Evolutionary conservation across 2,888 invertebrate genomes (phyloP).

Genomic region (Aleiodes testaceus): DNA sequence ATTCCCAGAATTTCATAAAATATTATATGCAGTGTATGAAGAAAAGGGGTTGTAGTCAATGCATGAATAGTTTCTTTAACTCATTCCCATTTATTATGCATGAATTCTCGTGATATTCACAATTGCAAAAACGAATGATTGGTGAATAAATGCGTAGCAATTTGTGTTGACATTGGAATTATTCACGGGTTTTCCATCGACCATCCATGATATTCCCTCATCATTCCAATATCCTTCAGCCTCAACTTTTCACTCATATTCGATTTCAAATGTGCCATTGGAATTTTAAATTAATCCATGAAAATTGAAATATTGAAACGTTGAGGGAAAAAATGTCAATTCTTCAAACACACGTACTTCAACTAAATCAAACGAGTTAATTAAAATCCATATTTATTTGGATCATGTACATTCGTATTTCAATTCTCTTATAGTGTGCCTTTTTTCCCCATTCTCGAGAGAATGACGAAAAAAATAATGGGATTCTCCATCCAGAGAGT

Average conservation of each 20-base stretch:
- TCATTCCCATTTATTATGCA: slow-evolving; percentile 9
- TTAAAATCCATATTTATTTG: no score
- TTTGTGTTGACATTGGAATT: background rate
- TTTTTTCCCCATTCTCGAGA: no score
- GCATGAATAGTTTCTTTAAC: slow-evolving; percentile 4
- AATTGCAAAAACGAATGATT: background rate
- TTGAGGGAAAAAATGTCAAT: no score
- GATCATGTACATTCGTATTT: no score
- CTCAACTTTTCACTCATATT: background rate
- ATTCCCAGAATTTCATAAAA: slow-evolving; percentile 12
- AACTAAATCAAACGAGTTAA: no score
- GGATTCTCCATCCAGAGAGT: background rate
- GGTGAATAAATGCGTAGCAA: background rate
- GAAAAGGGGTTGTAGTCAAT: slow-evolving; percentile 9
- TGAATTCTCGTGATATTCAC: slow-evolving; percentile 21
- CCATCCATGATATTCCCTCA: background rate
- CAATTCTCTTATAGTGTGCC: no score
- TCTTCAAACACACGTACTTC: no score
- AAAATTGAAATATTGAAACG: no score
- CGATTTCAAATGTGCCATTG: no score
- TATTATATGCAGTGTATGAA: background rate
- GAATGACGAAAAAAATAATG: background rate
- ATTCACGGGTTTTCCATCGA: background rate
- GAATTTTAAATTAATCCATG: no score
- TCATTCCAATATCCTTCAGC: background rate